These are phyloP conservation scores for Hippasteria phrygiana DNA, from an alignment of 53 echinoderm and acorn worm species.

Conservation along the genomic window DNA sequence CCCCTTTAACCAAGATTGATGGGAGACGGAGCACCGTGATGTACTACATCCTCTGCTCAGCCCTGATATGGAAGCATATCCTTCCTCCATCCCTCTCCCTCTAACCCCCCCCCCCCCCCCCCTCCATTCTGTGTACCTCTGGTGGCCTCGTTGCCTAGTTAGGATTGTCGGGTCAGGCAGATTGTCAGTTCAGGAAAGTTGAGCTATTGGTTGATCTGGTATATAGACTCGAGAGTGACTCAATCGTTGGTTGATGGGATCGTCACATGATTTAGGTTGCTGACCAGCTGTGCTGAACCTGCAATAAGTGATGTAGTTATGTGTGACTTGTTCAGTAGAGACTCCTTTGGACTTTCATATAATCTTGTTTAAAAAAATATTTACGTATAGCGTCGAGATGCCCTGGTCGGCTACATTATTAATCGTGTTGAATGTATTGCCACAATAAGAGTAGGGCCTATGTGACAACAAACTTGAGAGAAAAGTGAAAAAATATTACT, in stretches of 20 bases:
- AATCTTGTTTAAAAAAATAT: no score
- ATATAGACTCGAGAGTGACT: neutral
- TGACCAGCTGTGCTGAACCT: neutral
- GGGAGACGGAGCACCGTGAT: constrained; percentile 66
- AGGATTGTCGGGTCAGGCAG: neutral
- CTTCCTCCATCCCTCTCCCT: constrained; percentile 22
- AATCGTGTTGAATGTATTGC: no score
- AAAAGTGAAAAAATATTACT: no score
- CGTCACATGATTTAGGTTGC: neutral
- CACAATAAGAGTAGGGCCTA: no score
- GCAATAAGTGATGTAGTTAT: no score
- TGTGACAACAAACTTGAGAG: no score
- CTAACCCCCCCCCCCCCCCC: neutral
- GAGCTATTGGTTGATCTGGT: neutral
- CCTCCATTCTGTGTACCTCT: neutral
- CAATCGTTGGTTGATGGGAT: neutral
- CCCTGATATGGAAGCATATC: constrained; percentile 43
- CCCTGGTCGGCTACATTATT: no score
- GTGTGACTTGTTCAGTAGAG: no score
- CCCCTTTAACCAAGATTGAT: constrained; percentile 1
- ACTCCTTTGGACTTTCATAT: no score
- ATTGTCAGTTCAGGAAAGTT: neutral
- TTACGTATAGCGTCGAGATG: no score
- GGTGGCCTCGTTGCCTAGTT: neutral
- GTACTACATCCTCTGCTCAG: constrained; percentile 66